phyloP scores from a whole-genome alignment of 2,113 vertebrate genomes.

The Bufo bufo region DNA sequence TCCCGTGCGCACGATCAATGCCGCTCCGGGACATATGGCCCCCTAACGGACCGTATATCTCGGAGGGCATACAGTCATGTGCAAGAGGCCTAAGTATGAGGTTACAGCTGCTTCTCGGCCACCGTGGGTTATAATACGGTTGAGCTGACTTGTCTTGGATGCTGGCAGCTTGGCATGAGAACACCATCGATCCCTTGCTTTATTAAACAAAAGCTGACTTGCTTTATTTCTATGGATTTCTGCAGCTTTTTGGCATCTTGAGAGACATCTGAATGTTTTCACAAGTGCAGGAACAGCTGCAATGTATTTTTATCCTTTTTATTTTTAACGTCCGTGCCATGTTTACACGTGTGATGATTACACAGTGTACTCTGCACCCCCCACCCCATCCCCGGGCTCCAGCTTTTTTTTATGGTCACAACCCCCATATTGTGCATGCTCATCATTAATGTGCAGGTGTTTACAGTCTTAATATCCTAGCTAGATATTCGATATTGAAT shows the following conservation, averaged over 20 bases:
- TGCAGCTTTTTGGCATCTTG: not conserved
- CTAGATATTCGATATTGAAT: not conserved
- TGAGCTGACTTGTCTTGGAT: not conserved
- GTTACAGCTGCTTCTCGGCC: not conserved
- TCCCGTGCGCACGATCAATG: too few species aligned
- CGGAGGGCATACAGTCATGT: too few species aligned
- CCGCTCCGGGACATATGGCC: too few species aligned
- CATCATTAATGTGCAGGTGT: not conserved
- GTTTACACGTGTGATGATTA: not conserved
- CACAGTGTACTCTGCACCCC: not conserved
- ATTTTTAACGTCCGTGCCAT: constrained; percentile 59
- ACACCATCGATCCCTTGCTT: not conserved
- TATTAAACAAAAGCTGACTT: not conserved
- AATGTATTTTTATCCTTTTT: not conserved
- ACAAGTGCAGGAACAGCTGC: constrained; percentile 32
- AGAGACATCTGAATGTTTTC: constrained; percentile 1
- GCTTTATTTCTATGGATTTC: not conserved
- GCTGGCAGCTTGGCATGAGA: too few species aligned
- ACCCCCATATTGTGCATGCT: not conserved
- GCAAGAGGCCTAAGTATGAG: too few species aligned
- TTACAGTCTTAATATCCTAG: not conserved
- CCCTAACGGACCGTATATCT: too few species aligned
- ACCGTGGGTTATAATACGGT: not conserved
- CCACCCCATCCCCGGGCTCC: too few species aligned
- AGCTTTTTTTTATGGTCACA: not conserved